These are phyloP conservation scores for Psettodes erumei DNA, from an alignment of 2,113 vertebrate genomes.

Conservation along the genomic window DNA sequence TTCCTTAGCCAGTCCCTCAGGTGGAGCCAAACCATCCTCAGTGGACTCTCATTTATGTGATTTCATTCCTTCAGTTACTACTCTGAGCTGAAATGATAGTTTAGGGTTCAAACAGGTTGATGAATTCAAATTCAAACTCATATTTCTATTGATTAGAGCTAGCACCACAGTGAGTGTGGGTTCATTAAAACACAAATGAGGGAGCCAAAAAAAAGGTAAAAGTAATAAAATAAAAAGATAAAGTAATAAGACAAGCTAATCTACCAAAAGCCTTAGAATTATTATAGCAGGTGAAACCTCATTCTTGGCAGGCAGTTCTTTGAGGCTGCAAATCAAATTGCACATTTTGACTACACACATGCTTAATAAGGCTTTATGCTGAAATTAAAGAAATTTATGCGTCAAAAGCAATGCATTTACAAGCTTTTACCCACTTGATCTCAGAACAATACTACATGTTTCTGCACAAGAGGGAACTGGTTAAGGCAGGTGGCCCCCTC, in stretches of 20 bases:
- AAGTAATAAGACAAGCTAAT: background rate
- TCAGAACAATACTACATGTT: slow-evolving; percentile 36
- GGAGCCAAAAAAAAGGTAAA: background rate
- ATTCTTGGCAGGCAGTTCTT: background rate
- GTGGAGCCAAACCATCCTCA: background rate
- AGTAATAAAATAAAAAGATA: too few relatives aligned
- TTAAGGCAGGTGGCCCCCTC: slow-evolving; percentile 55
- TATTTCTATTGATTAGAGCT: too few relatives aligned
- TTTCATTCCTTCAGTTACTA: too few relatives aligned
- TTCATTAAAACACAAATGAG: background rate
- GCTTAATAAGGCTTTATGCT: background rate
- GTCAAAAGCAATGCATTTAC: background rate
- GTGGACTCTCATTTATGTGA: background rate
- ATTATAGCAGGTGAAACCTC: background rate
- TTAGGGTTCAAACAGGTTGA: too few relatives aligned
- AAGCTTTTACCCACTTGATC: background rate
- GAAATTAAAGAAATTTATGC: background rate
- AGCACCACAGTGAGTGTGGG: background rate
- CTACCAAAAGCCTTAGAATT: background rate
- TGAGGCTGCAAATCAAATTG: background rate
- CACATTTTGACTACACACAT: background rate
- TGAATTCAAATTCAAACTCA: too few relatives aligned
- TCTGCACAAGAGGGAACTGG: slow-evolving; percentile 25
- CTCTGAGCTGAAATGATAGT: too few relatives aligned
- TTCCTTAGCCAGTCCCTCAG: background rate